Percentiles rank a stretch among this genome's conserved stretches.
Conservation (phyloP, 2,797 vertebrate species). For the Ceyx erithaca region DNA sequence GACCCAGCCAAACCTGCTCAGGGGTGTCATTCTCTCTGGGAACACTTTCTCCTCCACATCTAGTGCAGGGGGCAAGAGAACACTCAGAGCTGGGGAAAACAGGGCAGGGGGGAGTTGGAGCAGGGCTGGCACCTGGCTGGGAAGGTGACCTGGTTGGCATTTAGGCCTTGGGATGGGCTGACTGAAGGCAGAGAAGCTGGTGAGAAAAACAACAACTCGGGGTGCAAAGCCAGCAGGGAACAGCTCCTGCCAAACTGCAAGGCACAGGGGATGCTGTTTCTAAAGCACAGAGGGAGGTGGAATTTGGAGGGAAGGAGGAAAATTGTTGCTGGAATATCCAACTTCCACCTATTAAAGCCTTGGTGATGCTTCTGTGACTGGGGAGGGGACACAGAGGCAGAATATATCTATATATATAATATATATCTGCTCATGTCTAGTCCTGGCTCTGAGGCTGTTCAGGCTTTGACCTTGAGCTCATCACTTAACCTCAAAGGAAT, state of each 20-base stretch:
- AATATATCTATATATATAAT: neutral
- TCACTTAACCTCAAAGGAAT: constrained; percentile 54
- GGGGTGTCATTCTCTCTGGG: neutral
- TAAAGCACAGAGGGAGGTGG: neutral
- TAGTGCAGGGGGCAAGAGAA: neutral
- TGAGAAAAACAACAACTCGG: neutral
- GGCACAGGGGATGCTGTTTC: neutral
- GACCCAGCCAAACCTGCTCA: neutral
- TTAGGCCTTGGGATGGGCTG: neutral
- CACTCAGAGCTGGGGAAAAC: neutral
- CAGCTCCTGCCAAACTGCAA: neutral
- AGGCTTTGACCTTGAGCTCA: constrained; percentile 49
- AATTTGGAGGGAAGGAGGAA: neutral
- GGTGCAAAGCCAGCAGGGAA: neutral
- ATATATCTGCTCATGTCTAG: neutral
- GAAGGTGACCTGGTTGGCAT: neutral
- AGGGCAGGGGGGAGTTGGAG: neutral
- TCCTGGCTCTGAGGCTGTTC: neutral
- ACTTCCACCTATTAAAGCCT: neutral
- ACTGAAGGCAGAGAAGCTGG: neutral
- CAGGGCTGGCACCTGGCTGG: neutral
- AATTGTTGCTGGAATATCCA: neutral
- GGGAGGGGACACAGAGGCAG: neutral
- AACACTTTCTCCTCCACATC: neutral
- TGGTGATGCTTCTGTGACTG: neutral